Evolutionary conservation across 1,140 invertebrate genomes (phyloP).

Genomic region (Drosophila tristis): DNA sequence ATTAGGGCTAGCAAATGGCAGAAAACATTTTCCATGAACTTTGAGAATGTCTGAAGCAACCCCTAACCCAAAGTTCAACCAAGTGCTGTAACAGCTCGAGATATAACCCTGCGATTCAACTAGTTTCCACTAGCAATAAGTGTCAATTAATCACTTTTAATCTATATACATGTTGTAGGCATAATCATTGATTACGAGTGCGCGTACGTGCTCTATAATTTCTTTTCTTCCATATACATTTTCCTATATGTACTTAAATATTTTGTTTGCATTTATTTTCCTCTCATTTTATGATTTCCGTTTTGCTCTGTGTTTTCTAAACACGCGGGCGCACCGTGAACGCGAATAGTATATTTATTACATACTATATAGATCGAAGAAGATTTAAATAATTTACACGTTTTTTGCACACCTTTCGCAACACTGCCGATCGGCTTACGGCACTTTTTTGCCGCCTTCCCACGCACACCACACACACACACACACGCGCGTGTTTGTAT

Average conservation of each 20-base stretch:
- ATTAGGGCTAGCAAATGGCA: neutral
- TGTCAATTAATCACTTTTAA: slow-evolving; percentile 13
- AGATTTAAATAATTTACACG: slow-evolving; percentile 9
- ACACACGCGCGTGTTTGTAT: neutral
- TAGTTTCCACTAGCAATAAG: slow-evolving; percentile 25
- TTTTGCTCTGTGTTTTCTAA: slow-evolving; percentile 74
- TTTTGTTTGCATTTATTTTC: slow-evolving; percentile 40
- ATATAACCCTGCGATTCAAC: slow-evolving; percentile 18
- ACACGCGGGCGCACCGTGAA: slow-evolving; percentile 67
- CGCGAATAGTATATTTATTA: slow-evolving; percentile 14
- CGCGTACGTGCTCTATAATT: slow-evolving; percentile 50
- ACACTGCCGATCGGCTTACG: slow-evolving; percentile 18
- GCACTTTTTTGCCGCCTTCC: slow-evolving; percentile 23
- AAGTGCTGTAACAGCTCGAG: slow-evolving; percentile 2
- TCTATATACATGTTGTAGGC: slow-evolving; percentile 52
- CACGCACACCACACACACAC: slow-evolving; percentile 15
- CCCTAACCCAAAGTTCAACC: neutral
- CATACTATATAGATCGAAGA: slow-evolving; percentile 6
- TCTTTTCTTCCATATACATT: slow-evolving; percentile 35
- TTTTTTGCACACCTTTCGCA: slow-evolving; percentile 32
- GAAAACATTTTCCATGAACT: no score
- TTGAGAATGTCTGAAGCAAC: neutral
- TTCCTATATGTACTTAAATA: slow-evolving; percentile 2
- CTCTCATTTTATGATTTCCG: slow-evolving; percentile 57
- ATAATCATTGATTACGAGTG: slow-evolving; percentile 64